Evolutionary conservation across 1,140 invertebrate species (phyloP).

Genomic region (Drosophila elegans): DNA sequence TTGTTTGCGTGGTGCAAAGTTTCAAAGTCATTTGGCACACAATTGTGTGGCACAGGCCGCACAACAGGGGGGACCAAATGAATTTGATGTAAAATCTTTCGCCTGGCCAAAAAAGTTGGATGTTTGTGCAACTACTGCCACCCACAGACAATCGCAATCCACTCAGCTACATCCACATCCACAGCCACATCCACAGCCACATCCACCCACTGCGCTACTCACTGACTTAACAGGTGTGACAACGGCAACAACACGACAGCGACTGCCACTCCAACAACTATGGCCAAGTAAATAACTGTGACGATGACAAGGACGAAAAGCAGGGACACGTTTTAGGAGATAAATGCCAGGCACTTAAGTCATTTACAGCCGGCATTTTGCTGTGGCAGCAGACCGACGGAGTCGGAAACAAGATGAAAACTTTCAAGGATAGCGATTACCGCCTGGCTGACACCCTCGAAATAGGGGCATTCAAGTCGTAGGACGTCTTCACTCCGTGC

Average conservation of each 20-base stretch:
- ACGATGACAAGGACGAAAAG: constrained; percentile 43
- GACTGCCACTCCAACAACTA: constrained; percentile 29
- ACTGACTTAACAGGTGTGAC: constrained; percentile 67
- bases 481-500: background rate
- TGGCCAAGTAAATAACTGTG: constrained; percentile 54
- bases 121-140: constrained; percentile 38
- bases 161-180: background rate
- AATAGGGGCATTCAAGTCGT: background rate
- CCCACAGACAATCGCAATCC: background rate
- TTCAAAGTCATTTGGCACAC: constrained; percentile 76
- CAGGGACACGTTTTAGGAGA: constrained; percentile 69
- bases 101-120: constrained; percentile 47
- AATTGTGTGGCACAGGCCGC: constrained; percentile 24
- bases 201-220: background rate
- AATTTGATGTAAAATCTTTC: constrained; percentile 77
- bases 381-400: constrained; percentile 17
- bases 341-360: constrained; percentile 80
- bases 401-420: constrained; percentile 2
- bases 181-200: too few species aligned
- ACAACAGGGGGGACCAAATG: constrained; percentile 53
- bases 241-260: constrained; percentile 23
- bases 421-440: background rate
- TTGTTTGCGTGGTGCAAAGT: constrained; percentile 39
- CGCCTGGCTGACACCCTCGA: background rate
- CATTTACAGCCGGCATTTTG: constrained; percentile 66